Percentiles rank a stretch among this genome's conserved stretches.
Conservation (phyloP, 2,797 vertebrate species). For the Peromyscus aztecus region DNA sequence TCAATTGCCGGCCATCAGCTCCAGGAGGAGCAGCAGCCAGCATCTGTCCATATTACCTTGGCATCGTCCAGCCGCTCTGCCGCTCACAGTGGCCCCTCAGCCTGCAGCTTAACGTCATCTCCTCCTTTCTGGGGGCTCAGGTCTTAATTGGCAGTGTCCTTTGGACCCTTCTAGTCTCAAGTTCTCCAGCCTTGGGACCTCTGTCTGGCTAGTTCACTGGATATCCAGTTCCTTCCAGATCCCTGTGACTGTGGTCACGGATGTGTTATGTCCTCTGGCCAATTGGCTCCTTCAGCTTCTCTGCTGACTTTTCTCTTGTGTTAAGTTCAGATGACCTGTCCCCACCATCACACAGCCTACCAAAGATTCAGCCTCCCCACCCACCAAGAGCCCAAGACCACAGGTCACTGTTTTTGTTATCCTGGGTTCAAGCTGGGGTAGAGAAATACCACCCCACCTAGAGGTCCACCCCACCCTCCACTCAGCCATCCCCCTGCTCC, state of each 20-base stretch:
- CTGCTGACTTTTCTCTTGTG: neutral
- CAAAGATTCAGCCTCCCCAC: neutral
- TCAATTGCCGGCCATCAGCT: conserved; percentile 86
- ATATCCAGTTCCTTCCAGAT: no score
- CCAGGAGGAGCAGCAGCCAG: conserved; percentile 81
- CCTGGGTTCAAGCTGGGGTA: neutral
- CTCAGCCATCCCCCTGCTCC: neutral
- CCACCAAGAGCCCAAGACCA: neutral
- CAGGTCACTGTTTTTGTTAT: neutral
- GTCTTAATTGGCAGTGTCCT: neutral
- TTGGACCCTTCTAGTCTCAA: neutral
- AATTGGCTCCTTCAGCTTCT: neutral
- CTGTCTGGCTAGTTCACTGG: neutral
- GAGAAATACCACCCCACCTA: neutral
- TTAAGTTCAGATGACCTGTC: neutral
- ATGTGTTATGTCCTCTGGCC: neutral
- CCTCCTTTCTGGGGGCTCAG: no score
- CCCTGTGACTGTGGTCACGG: neutral
- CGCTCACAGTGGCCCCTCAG: neutral
- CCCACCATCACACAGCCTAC: neutral
- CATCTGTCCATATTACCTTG: conserved; percentile 81
- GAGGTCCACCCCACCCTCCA: neutral
- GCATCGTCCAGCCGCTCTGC: conserved; percentile 56
- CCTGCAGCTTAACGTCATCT: neutral
- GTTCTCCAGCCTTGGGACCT: neutral